phyloP scores from a whole-genome alignment of 2,797 vertebrate genomes.

The Borostomias antarcticus region DNA sequence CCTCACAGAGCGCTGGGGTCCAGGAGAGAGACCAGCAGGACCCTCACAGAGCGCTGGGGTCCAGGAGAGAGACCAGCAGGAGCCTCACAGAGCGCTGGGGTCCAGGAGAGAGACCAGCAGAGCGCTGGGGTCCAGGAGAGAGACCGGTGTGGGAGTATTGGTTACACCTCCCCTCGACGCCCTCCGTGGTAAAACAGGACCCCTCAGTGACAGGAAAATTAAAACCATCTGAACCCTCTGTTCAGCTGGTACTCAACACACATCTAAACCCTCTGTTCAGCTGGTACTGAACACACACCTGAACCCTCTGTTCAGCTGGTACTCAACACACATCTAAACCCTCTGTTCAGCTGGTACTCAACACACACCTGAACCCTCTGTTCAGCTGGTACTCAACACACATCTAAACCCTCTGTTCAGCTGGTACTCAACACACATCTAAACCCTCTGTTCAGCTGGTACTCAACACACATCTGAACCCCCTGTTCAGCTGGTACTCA shows the following conservation, averaged over 20 bases:
- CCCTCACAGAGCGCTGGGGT: conserved; percentile 47
- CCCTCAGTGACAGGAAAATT: conserved; percentile 64
- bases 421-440: too few relatives aligned
- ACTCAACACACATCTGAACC: too few relatives aligned
- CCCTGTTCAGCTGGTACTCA: background rate
- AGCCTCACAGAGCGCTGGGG: conserved; percentile 45
- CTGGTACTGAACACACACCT: too few relatives aligned
- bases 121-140: conserved; percentile 34
- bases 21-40: conserved; percentile 22
- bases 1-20: conserved; percentile 48
- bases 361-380: too few relatives aligned
- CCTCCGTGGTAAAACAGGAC: conserved; percentile 47
- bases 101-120: conserved; percentile 17
- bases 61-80: conserved; percentile 25
- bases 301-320: too few relatives aligned
- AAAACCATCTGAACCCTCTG: conserved; percentile 63
- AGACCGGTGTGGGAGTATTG: conserved; percentile 54
- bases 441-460: too few relatives aligned
- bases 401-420: background rate
- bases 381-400: background rate
- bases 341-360: too few relatives aligned
- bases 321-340: too few relatives aligned
- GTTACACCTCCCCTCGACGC: conserved; percentile 44
- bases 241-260: conserved; percentile 52
- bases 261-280: too few relatives aligned